phyloP scores from a whole-genome alignment of 2,888 invertebrate species.

The Thymelicus sylvestris region DNA sequence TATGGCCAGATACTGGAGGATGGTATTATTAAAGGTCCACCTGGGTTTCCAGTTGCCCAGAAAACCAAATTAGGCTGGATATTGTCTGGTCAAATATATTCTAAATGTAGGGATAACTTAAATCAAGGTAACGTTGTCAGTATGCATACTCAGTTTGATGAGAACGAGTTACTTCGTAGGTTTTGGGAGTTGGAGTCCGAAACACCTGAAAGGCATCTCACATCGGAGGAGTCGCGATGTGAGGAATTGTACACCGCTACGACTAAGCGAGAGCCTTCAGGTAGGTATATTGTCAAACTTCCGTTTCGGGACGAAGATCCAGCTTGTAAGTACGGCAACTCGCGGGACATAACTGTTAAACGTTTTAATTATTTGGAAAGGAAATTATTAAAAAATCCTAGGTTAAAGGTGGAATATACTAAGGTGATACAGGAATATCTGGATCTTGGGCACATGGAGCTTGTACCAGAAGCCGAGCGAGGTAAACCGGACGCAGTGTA shows the following conservation, averaged over 20 bases:
- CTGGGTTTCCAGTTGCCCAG: slow-evolving; percentile 41
- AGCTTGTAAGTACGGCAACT: slow-evolving; percentile 28
- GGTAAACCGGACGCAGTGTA: slow-evolving; percentile 38
- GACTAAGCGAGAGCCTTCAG: slow-evolving; percentile 32
- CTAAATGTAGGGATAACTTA: not conserved
- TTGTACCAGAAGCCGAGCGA: slow-evolving; percentile 32
- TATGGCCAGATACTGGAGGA: slow-evolving; percentile 44
- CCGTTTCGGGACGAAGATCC: slow-evolving; percentile 38
- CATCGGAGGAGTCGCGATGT: slow-evolving; percentile 37
- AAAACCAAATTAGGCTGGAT: slow-evolving; percentile 47
- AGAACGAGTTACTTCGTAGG: slow-evolving; percentile 34
- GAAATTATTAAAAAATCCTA: slow-evolving; percentile 32
- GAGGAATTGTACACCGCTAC: slow-evolving; percentile 33
- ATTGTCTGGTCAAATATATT: slow-evolving; percentile 41
- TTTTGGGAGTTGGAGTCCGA: slow-evolving; percentile 43
- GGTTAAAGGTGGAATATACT: slow-evolving; percentile 40
- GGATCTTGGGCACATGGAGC: slow-evolving; percentile 42
- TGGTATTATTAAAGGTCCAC: slow-evolving; percentile 41
- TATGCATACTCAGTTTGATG: slow-evolving; percentile 22
- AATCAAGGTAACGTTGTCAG: slow-evolving; percentile 12
- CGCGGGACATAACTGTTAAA: slow-evolving; percentile 32
- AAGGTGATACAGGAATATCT: slow-evolving; percentile 44
- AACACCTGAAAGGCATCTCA: slow-evolving; percentile 21
- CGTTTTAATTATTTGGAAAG: slow-evolving; percentile 38
- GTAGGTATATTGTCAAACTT: slow-evolving; percentile 39